Conservation (phyloP, 2,797 vertebrate genomes). For the Triplophysa bombifrons region DNA sequence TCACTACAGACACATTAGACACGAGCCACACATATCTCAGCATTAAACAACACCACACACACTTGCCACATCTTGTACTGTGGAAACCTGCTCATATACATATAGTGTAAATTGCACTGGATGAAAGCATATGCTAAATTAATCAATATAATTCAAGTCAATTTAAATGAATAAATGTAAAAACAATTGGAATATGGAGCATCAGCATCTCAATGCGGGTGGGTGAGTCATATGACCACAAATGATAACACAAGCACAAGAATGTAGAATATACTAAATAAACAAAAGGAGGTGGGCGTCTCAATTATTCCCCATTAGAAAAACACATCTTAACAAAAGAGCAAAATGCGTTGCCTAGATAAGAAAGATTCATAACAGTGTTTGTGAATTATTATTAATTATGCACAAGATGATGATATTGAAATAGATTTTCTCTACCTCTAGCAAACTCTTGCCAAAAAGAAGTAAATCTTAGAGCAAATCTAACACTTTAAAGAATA, state of each 20-base stretch:
- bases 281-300: background rate
- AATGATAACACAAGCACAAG: constrained; percentile 49
- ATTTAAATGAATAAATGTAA: too few relatives aligned
- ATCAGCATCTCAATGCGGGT: constrained; percentile 44
- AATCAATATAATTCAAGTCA: too few relatives aligned
- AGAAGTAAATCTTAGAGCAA: background rate
- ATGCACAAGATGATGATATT: background rate
- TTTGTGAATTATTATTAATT: background rate
- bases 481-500: background rate
- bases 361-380: background rate
- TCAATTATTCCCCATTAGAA: background rate
- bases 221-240: constrained; percentile 46
- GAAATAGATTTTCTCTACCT: background rate
- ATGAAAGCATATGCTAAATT: background rate
- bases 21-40: constrained; percentile 62
- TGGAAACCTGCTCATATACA: background rate
- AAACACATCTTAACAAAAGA: background rate
- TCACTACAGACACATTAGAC: constrained; percentile 68
- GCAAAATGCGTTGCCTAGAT: background rate
- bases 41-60: constrained; percentile 31
- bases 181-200: background rate
- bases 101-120: background rate
- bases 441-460: background rate
- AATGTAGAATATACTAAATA: constrained; percentile 27
- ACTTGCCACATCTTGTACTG: constrained; percentile 18